Evolutionary conservation across 2,797 vertebrate genomes (phyloP).

Genomic region (Sebastes elongatus): DNA sequence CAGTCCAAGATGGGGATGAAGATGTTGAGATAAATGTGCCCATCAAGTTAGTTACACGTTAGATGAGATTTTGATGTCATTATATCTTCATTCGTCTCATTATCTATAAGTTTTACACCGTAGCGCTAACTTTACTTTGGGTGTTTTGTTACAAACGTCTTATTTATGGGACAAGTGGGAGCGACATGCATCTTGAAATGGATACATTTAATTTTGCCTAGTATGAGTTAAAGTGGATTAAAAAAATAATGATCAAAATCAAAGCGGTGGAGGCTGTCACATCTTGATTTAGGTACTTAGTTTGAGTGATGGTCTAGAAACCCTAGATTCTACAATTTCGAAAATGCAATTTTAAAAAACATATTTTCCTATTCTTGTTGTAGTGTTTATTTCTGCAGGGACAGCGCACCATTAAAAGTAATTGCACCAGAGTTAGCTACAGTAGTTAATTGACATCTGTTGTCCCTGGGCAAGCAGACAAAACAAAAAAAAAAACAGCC

Average conservation of each 20-base stretch:
- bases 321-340: not conserved
- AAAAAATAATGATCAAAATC: not conserved
- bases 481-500: not conserved
- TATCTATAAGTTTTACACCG: too few species aligned
- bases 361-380: not conserved
- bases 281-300: not conserved
- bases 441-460: not conserved
- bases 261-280: not conserved
- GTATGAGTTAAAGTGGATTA: not conserved
- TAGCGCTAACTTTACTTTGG: too few species aligned
- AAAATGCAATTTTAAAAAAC: not conserved
- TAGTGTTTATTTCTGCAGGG: not conserved
- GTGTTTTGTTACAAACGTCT: too few species aligned
- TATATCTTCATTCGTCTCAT: too few species aligned
- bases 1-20: not conserved
- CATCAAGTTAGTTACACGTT: too few species aligned
- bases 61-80: too few species aligned
- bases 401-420: not conserved
- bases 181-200: too few species aligned
- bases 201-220: too few species aligned
- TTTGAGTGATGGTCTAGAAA: not conserved
- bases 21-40: not conserved
- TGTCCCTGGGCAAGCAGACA: not conserved
- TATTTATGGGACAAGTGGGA: too few species aligned
- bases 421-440: not conserved